Evolutionary conservation across 2,113 vertebrate genomes (phyloP), one percentile per base, ranked within the genome.

Genomic region (Bufo bufo): DNA sequence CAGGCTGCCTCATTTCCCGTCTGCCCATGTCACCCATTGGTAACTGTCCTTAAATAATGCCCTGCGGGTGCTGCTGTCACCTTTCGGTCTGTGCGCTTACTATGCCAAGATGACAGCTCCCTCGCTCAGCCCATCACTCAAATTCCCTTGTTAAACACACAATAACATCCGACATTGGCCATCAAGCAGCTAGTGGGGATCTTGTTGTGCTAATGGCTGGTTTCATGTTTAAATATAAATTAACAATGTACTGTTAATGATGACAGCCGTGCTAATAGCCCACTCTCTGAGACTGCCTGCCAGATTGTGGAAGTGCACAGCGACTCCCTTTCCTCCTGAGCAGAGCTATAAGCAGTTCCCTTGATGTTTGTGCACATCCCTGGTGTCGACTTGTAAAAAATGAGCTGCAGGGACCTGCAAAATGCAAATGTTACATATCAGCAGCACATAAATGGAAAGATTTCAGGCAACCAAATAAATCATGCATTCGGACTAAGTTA

Each of bases 151-250:
- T 89, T 84, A 89, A 89, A 78, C 74, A 84, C 81, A 84, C 81
- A 89, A 89, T 84, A 84, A 84, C 82, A 78, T 84, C 87, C 59
- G 82, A 84, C 82, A 58, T 89, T 63, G 66, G 82, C 87, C 71
- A 83, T 88, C 87, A 77, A 88, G 83, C 69, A 84, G 82, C 87
- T 89, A 84, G 87, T 83, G 59, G 81, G 87, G 74, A 65, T 63
- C 87, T 84, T 89, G 87, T 89, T 89, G 87, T 84, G 82, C 82
- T 89, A 89, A 89, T 89, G 74, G 87, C 72, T 89, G 87, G 74
- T 78, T 89, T 84, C 80, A 65, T 89, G 82, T 78, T 84, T 89
- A 89, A 89, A 89, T 89, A 89, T 84, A 89, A 89, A 89, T 89
- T 89, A 89, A 72, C 87, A 89, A 84, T 84, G 87, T 88, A 83